Percentiles rank a stretch among this genome's conserved stretches.
phyloP scores from a whole-genome alignment of 2,113 vertebrate species.

The Saiga tatarica region DNA sequence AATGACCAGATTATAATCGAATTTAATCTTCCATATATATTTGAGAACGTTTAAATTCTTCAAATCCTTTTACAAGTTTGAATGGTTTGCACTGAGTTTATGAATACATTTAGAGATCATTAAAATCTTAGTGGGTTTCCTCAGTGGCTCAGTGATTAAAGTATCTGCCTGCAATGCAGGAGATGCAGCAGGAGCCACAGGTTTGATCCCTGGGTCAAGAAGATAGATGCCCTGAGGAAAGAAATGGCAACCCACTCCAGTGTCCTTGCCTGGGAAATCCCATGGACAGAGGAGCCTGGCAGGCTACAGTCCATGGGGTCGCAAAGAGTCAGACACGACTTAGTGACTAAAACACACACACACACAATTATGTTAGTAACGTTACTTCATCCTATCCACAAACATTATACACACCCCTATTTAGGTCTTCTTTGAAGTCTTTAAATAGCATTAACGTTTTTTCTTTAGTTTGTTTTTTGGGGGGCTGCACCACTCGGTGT shows the following conservation, averaged over 20 bases:
- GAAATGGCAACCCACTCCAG: background rate
- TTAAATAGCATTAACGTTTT: background rate
- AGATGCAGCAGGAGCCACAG: background rate
- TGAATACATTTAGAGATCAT: constrained; percentile 14
- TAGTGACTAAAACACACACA: background rate
- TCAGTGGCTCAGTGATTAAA: background rate
- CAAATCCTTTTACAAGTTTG: background rate
- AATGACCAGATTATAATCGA: background rate
- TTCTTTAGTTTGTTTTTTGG: background rate
- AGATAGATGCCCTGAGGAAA: background rate
- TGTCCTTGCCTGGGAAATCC: background rate
- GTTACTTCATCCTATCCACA: background rate
- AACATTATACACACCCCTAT: background rate
- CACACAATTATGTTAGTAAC: background rate
- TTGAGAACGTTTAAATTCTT: constrained; percentile 8
- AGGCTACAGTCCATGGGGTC: background rate
- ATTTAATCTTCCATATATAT: constrained; percentile 3
- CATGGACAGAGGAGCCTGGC: background rate
- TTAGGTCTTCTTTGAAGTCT: constrained; percentile 21
- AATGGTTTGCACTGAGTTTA: constrained; percentile 15
- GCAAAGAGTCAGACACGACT: background rate
- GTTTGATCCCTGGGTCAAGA: background rate
- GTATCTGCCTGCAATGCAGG: background rate
- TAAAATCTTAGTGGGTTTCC: background rate
- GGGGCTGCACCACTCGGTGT: background rate